Evolutionary conservation across 1,140 invertebrate species (phyloP).

Genomic region (Drosophila insularis): DNA sequence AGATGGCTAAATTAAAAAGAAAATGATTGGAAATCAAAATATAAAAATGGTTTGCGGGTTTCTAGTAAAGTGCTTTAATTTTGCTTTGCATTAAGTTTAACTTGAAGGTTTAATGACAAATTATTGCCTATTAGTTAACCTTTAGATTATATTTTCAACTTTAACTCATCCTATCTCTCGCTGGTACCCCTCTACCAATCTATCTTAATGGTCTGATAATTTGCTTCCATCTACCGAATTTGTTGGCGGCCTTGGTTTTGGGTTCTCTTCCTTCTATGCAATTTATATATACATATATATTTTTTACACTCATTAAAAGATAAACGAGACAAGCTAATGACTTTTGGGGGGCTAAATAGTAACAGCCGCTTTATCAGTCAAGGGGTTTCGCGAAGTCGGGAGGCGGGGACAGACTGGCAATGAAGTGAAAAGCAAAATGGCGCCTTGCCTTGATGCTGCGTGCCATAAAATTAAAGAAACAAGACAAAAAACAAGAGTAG

Average conservation of each 20-base stretch:
- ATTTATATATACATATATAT: slow-evolving; percentile 46
- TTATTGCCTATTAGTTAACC: slow-evolving; percentile 11
- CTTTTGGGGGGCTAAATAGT: slow-evolving; percentile 67
- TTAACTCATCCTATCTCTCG: background rate
- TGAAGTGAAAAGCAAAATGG: slow-evolving; percentile 74
- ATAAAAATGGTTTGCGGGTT: too few species aligned
- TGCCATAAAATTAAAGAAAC: slow-evolving; percentile 64
- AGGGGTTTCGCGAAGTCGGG: background rate
- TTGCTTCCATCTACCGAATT: slow-evolving; percentile 34
- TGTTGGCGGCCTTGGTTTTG: slow-evolving; percentile 24
- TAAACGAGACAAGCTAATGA: slow-evolving; percentile 80
- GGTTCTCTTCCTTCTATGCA: slow-evolving; percentile 2
- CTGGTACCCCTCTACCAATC: background rate
- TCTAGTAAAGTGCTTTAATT: background rate
- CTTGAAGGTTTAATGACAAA: background rate
- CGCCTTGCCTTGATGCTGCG: slow-evolving; percentile 56
- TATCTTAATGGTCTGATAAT: slow-evolving; percentile 47
- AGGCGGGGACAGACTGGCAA: slow-evolving; percentile 38
- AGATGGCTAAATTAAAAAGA: background rate
- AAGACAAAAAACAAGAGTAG: slow-evolving; percentile 1
- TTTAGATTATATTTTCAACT: slow-evolving; percentile 13
- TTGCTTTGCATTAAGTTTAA: background rate
- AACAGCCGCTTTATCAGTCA: slow-evolving; percentile 8
- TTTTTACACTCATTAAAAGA: slow-evolving; percentile 81
- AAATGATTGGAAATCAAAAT: too few species aligned